These are phyloP conservation scores for Balearica regulorum DNA, from an alignment of 2,797 vertebrate species.

Conservation along the genomic window DNA sequence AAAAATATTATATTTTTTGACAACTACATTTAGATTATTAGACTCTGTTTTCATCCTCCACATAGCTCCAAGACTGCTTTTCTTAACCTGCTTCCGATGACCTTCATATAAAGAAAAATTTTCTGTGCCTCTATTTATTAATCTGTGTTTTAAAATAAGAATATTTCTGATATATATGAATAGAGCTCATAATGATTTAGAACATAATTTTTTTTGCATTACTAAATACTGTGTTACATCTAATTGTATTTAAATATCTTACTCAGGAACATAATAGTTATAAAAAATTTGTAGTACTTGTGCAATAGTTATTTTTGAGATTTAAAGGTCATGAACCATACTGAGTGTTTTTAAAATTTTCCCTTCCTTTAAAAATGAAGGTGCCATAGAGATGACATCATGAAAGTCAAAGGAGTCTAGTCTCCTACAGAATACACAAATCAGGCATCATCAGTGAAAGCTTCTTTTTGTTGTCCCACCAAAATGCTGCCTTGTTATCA, in stretches of 20 bases:
- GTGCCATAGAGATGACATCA: not conserved
- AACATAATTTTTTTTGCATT: not conserved
- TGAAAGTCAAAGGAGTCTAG: not conserved
- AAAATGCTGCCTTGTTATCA: not conserved
- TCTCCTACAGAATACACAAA: not conserved
- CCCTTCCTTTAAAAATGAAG: not conserved
- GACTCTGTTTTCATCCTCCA: not conserved
- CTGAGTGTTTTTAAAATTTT: not conserved
- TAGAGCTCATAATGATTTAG: not conserved
- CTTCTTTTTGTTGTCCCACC: not conserved
- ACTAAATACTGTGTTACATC: not conserved
- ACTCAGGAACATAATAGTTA: not conserved
- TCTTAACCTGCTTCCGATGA: not conserved
- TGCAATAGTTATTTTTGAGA: not conserved
- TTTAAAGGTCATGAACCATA: not conserved
- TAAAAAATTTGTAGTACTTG: not conserved
- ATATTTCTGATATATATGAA: not conserved
- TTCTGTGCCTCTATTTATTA: not conserved
- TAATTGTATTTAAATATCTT: not conserved
- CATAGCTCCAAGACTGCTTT: not conserved
- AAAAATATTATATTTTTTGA: not conserved
- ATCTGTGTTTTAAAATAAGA: not conserved
- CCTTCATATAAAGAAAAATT: not conserved
- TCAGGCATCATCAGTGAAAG: not conserved
- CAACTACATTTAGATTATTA: not conserved